Percentiles rank a stretch among this genome's conserved stretches.
Evolutionary conservation across 2,113 vertebrate species (phyloP).

Genomic region (Eretmochelys imbricata): DNA sequence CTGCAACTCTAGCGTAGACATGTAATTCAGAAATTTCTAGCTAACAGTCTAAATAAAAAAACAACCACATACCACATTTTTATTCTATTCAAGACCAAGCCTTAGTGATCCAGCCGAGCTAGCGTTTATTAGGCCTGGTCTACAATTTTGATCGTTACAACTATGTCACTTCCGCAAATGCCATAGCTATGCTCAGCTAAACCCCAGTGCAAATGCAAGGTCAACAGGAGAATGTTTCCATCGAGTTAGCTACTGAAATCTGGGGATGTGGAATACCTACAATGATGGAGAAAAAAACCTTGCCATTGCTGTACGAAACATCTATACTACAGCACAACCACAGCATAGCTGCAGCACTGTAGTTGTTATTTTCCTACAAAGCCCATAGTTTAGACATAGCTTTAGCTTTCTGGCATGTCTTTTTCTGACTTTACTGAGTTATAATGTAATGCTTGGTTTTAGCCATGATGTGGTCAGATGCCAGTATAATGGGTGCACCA

Average conservation of each 20-base stretch:
- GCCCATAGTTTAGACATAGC: not conserved
- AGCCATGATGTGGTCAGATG: not conserved
- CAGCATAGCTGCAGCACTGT: no score
- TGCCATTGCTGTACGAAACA: not conserved
- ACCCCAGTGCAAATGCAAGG: not conserved
- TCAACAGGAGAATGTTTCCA: not conserved
- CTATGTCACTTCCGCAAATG: not conserved
- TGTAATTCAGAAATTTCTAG: not conserved
- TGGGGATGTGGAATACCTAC: not conserved
- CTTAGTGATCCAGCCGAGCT: no score
- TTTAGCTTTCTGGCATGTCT: not conserved
- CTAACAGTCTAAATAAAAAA: not conserved
- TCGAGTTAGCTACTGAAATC: not conserved
- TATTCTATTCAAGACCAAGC: not conserved
- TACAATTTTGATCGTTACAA: not conserved
- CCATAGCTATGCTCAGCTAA: not conserved
- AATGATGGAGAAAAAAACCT: not conserved
- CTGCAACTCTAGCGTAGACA: not conserved
- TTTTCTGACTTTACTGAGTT: not conserved
- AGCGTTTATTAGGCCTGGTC: not conserved
- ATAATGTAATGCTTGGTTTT: not conserved
- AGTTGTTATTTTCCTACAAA: no score
- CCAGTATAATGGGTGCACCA: not conserved
- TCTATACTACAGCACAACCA: not conserved
- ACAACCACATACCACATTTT: not conserved